Evolutionary conservation across 2,888 invertebrate species (phyloP).

Genomic region (Minunthozetes semirufus): DNA sequence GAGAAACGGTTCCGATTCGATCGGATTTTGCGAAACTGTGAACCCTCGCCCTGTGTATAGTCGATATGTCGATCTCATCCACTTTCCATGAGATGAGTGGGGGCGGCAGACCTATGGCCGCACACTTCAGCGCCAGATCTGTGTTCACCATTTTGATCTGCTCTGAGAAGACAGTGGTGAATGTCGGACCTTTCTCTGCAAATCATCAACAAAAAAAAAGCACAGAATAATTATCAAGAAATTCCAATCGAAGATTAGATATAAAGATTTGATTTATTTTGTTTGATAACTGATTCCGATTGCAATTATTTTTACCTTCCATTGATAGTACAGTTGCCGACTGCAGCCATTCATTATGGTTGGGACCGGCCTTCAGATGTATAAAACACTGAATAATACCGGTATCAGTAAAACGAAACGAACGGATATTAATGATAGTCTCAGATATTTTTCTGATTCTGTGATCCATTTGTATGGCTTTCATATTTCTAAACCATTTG

Average conservation of each 20-base stretch:
- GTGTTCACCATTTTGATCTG: slow-evolving; percentile 33
- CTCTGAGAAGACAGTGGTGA: slow-evolving; percentile 35
- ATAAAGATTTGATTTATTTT: not conserved
- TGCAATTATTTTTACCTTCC: slow-evolving; percentile 20
- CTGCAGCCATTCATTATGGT: slow-evolving; percentile 34
- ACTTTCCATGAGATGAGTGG: slow-evolving; percentile 41
- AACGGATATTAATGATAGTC: slow-evolving; percentile 26
- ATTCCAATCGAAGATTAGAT: too few relatives aligned
- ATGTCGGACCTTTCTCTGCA: slow-evolving; percentile 35
- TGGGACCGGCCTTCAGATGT: slow-evolving; percentile 16
- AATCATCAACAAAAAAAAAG: not conserved
- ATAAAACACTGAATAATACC: slow-evolving; percentile 42
- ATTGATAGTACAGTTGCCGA: slow-evolving; percentile 28
- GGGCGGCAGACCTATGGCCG: slow-evolving; percentile 40
- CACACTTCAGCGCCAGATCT: slow-evolving; percentile 40
- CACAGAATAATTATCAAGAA: not conserved
- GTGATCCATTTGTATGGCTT: slow-evolving; percentile 28
- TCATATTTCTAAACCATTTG: slow-evolving; percentile 34
- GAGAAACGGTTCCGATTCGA: slow-evolving; percentile 30
- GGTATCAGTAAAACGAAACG: slow-evolving; percentile 37
- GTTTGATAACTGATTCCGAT: not conserved
- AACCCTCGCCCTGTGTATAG: slow-evolving; percentile 29
- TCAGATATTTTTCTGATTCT: slow-evolving; percentile 28
- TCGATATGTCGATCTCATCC: slow-evolving; percentile 38
- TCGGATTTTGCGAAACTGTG: slow-evolving; percentile 32